Percentiles rank a stretch among this genome's conserved stretches.
These are phyloP conservation scores for Palaemon carinicauda DNA, from an alignment of 1,140 invertebrate genomes.

Conservation along the genomic window DNA sequence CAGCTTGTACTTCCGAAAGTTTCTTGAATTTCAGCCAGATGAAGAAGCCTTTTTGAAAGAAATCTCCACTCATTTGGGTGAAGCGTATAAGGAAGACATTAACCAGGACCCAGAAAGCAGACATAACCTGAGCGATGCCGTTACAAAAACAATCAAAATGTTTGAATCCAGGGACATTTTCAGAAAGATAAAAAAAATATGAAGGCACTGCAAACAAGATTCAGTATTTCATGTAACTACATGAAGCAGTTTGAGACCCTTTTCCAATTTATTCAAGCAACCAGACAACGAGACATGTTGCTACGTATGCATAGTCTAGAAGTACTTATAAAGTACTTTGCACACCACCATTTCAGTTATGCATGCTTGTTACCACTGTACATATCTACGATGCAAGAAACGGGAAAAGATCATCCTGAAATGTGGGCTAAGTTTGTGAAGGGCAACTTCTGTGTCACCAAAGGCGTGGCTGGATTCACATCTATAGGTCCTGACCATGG, in stretches of 20 bases:
- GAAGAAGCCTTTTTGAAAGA: too few relatives aligned
- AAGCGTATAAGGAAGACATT: too few relatives aligned
- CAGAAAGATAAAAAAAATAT: not conserved
- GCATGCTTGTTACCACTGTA: slow-evolving; percentile 5
- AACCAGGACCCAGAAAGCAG: too few relatives aligned
- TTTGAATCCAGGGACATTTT: too few relatives aligned
- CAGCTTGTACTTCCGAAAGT: too few relatives aligned
- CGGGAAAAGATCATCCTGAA: slow-evolving; percentile 30
- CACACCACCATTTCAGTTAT: slow-evolving; percentile 4
- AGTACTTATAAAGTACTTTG: slow-evolving; percentile 9
- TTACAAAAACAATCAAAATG: too few relatives aligned
- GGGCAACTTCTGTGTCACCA: slow-evolving; percentile 31
- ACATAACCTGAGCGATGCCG: too few relatives aligned
- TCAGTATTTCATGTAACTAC: slow-evolving; percentile 15
- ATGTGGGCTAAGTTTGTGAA: slow-evolving; percentile 26
- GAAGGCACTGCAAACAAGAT: slow-evolving; percentile 15
- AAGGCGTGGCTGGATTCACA: slow-evolving; percentile 38
- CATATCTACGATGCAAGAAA: slow-evolving; percentile 5
- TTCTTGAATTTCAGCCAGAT: too few relatives aligned
- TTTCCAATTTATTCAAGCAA: not conserved
- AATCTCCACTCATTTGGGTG: too few relatives aligned
- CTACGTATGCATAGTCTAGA: not conserved
- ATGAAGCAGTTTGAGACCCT: slow-evolving; percentile 4
- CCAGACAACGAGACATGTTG: not conserved
- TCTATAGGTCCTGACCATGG: slow-evolving; percentile 35